Conservation (phyloP, 2,888 invertebrate genomes). For the Apodemia hepburni region DNA sequence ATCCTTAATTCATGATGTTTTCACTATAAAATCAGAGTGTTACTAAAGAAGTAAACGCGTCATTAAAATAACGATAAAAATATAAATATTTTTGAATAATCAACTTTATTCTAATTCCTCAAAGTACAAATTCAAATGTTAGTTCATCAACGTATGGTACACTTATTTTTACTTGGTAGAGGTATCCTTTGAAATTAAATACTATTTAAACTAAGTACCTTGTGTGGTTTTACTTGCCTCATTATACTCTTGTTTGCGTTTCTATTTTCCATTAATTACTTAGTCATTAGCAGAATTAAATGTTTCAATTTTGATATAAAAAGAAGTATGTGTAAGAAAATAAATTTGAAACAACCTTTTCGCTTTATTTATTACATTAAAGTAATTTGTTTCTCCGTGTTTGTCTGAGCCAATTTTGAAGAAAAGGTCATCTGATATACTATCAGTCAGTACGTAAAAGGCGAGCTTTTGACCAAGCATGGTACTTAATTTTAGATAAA, state of each 20-base stretch:
- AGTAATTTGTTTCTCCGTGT: no score
- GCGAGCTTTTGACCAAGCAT: no score
- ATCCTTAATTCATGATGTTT: slow-evolving; percentile 19
- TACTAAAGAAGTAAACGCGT: slow-evolving; percentile 25
- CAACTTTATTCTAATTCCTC: background rate
- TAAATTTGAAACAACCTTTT: no score
- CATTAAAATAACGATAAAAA: slow-evolving; percentile 23
- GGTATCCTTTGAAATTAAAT: slow-evolving; percentile 22
- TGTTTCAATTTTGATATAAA: slow-evolving; percentile 1
- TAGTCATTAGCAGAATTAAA: slow-evolving; percentile 10
- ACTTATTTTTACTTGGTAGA: slow-evolving; percentile 17
- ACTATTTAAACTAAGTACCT: slow-evolving; percentile 23
- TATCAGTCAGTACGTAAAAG: no score
- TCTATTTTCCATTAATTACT: slow-evolving; percentile 8
- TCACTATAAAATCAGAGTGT: slow-evolving; percentile 28
- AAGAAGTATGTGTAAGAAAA: background rate
- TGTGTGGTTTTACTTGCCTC: slow-evolving; percentile 12
- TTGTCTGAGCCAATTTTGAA: no score
- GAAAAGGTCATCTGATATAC: no score
- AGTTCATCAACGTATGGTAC: slow-evolving; percentile 11
- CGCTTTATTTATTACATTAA: no score
- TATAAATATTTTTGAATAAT: background rate
- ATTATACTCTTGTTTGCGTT: slow-evolving; percentile 7
- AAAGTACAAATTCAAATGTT: background rate
- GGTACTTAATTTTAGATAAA: no score